Evolutionary conservation across 2,888 invertebrate genomes (phyloP).

Genomic region (Napeogenes sylphis): DNA sequence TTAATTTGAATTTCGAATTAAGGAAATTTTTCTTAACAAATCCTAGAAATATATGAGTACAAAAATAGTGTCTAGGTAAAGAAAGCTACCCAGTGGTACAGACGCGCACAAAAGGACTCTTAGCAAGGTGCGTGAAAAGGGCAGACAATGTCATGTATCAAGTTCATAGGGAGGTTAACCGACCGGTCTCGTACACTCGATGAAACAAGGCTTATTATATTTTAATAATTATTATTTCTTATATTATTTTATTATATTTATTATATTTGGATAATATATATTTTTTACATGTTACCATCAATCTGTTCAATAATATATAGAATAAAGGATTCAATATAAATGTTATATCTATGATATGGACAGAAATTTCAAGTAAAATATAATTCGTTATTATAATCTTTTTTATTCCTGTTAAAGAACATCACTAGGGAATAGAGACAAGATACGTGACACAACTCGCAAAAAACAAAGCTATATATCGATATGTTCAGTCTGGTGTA

Average conservation of each 20-base stretch:
- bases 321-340: too few relatives aligned
- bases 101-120: slow-evolving; percentile 36
- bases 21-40: not conserved
- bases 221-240: not conserved
- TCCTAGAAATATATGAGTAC: slow-evolving; percentile 6
- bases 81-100: slow-evolving; percentile 33
- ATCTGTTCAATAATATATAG: too few relatives aligned
- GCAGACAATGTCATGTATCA: slow-evolving; percentile 77
- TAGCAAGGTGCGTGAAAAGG: slow-evolving; percentile 65
- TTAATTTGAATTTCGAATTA: too few relatives aligned
- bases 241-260: too few relatives aligned
- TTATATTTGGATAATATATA: too few relatives aligned
- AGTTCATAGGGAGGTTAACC: slow-evolving; percentile 66
- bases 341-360: too few relatives aligned
- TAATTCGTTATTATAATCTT: too few relatives aligned
- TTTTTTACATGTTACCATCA: too few relatives aligned
- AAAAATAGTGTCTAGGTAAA: slow-evolving; percentile 31
- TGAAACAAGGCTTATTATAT: slow-evolving; percentile 26
- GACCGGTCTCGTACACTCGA: slow-evolving; percentile 55
- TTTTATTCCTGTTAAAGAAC: slow-evolving; percentile 3
- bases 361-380: too few relatives aligned
- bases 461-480: slow-evolving; percentile 1
- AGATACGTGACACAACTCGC: not conserved
- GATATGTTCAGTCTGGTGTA: slow-evolving; percentile 3
- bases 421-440: not conserved